Evolutionary conservation across 92 coral and sea anemone genomes (phyloP).

Genomic region (Siderastrea radians): DNA sequence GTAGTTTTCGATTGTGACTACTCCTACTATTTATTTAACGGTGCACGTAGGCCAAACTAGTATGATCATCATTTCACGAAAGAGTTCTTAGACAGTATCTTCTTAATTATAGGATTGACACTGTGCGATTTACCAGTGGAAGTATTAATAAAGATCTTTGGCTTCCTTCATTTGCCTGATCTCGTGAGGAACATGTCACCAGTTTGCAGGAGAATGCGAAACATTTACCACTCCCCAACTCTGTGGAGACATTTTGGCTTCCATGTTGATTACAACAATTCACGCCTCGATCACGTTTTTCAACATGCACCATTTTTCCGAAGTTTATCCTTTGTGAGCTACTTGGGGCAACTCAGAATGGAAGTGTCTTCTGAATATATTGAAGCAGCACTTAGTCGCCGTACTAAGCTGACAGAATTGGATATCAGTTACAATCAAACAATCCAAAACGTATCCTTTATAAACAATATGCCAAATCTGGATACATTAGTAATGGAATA

Average conservation of each 20-base stretch:
- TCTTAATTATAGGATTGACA: neutral
- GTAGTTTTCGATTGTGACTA: too few relatives aligned
- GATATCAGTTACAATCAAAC: slow-evolving; percentile 15
- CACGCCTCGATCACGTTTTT: slow-evolving; percentile 15
- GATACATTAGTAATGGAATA: slow-evolving; percentile 9
- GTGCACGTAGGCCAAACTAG: neutral
- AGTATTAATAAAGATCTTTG: neutral
- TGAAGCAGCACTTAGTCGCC: slow-evolving; percentile 5
- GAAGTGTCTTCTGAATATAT: slow-evolving; percentile 2
- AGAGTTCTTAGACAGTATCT: neutral
- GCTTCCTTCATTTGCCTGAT: neutral
- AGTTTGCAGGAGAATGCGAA: neutral
- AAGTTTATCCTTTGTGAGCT: neutral
- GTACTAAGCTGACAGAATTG: slow-evolving; percentile 7
- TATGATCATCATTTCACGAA: neutral
- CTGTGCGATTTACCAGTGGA: slow-evolving; percentile 3
- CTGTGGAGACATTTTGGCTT: slow-evolving; percentile 16
- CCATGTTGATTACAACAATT: slow-evolving; percentile 5
- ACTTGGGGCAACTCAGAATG: neutral
- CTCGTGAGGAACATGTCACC: slow-evolving; percentile 1
- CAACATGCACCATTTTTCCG: neutral
- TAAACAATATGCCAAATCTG: slow-evolving; percentile 8
- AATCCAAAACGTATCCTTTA: neutral
- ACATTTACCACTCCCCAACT: slow-evolving; percentile 4
- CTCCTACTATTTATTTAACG: neutral